These are phyloP conservation scores for Pelochelys cantorii DNA, from an alignment of 2,797 vertebrate species.

Conservation along the genomic window DNA sequence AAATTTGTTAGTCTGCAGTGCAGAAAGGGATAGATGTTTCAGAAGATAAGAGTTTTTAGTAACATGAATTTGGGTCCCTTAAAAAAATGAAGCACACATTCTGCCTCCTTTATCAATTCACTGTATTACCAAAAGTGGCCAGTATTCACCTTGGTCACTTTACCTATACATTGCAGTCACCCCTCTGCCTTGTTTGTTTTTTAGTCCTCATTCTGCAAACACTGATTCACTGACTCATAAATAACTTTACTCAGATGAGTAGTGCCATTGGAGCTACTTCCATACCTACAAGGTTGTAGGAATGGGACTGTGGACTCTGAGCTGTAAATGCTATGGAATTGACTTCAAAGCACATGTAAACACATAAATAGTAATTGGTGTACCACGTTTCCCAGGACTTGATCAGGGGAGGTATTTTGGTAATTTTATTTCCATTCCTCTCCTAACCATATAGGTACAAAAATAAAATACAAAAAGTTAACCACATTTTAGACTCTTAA, in stretches of 20 bases:
- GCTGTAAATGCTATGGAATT: neutral
- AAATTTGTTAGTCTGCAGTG: neutral
- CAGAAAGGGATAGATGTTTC: neutral
- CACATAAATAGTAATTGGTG: neutral
- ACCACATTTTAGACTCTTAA: neutral
- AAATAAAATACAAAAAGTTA: neutral
- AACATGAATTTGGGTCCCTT: slow-evolving; percentile 9
- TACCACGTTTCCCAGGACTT: neutral
- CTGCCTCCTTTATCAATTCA: slow-evolving; percentile 6
- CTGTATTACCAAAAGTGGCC: slow-evolving; percentile 3
- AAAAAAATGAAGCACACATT: neutral
- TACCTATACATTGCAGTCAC: neutral
- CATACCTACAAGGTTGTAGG: neutral
- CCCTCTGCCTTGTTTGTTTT: neutral
- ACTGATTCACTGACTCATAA: neutral
- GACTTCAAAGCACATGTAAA: neutral
- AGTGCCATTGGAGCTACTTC: neutral
- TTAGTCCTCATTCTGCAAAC: neutral
- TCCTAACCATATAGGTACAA: neutral
- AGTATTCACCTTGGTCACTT: neutral
- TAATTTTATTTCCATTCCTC: neutral
- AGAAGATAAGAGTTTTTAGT: slow-evolving; percentile 6
- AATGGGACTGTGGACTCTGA: neutral
- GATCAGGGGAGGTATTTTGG: neutral
- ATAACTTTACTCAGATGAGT: neutral